Evolutionary conservation across 2,888 invertebrate species (phyloP).

Genomic region (Nomada ruficornis): DNA sequence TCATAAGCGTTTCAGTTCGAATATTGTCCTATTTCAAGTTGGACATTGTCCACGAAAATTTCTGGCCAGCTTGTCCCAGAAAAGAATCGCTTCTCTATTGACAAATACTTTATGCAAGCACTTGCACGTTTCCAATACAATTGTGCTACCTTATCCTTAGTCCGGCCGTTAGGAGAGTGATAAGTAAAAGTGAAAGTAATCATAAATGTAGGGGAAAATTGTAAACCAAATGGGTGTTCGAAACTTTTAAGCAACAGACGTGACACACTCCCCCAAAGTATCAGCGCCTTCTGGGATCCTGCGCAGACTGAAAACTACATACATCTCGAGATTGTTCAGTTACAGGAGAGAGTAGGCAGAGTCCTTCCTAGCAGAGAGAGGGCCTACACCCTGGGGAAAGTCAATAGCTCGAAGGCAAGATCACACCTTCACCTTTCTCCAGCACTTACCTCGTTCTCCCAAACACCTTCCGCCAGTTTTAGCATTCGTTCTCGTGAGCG

Average conservation of each 20-base stretch:
- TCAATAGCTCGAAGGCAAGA: conserved; percentile 74
- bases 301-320: conserved; percentile 40
- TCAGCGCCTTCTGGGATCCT: conserved; percentile 48
- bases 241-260: conserved; percentile 3
- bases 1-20: too few relatives aligned
- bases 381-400: conserved; percentile 68
- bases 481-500: conserved; percentile 1
- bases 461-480: conserved; percentile 1
- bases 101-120: too few relatives aligned
- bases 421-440: conserved; percentile 66
- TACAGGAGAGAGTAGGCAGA: conserved; percentile 46
- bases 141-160: too few relatives aligned
- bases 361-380: conserved; percentile 69
- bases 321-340: conserved; percentile 27
- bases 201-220: too few relatives aligned
- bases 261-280: conserved; percentile 34
- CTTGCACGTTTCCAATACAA: too few relatives aligned
- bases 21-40: too few relatives aligned
- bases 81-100: too few relatives aligned
- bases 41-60: too few relatives aligned
- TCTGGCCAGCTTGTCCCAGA: too few relatives aligned
- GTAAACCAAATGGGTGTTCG: too few relatives aligned
- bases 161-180: too few relatives aligned
- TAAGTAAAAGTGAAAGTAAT: too few relatives aligned
- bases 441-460: conserved; percentile 23